Evolutionary conservation across 2,797 vertebrate genomes (phyloP), one percentile per base, ranked within the genome.

Genomic region (Craterocephalus amniculus): DNA sequence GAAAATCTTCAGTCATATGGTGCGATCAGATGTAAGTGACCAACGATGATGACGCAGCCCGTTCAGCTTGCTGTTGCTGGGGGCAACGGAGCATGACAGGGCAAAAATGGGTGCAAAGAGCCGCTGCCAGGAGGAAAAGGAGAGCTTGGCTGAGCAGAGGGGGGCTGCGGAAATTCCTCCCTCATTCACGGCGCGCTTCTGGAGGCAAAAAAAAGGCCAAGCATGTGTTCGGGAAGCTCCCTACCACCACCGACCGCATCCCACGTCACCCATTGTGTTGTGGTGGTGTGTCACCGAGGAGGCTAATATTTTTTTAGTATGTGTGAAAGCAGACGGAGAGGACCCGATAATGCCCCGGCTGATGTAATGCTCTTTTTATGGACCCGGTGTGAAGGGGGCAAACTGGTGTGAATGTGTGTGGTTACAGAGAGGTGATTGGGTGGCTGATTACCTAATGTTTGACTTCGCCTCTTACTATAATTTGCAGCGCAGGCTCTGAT

Each of bases 321-420:
- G 93, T 81, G 90, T 87, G 88, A 91, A 88, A 87, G 88, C 87
- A 89, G 77, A 83, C 84, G 45, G 84, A 67, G 83, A 86, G 76
- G 77, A 87, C 78, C 81, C 61, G 90, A 88, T 93, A 91, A 93
- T 91, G 78, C 91, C 73, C 40, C 12, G 13, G 58, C 63, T 92
- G 91, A 93, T 84, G 91, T 92, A 83, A 93, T 86, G 79, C 67
- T 54, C 85, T 67, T 74, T 87, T 92, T 90, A 83, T 82, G 91
- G 82, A 74, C 83, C 74, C 67, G 16, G 81, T 56, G 83, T 45
- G 68, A 80, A 68, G 61, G 68, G 70, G 74, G 58, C 36, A 54
- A 66, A 58, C 48, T 20, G 4, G 61, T 65, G 67, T 57, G 63
- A 66, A 32, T 57, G 51, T 34, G 65, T 38, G 38, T 59, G 59